Conservation (phyloP, 2,797 vertebrate species). For the Falco peregrinus region DNA sequence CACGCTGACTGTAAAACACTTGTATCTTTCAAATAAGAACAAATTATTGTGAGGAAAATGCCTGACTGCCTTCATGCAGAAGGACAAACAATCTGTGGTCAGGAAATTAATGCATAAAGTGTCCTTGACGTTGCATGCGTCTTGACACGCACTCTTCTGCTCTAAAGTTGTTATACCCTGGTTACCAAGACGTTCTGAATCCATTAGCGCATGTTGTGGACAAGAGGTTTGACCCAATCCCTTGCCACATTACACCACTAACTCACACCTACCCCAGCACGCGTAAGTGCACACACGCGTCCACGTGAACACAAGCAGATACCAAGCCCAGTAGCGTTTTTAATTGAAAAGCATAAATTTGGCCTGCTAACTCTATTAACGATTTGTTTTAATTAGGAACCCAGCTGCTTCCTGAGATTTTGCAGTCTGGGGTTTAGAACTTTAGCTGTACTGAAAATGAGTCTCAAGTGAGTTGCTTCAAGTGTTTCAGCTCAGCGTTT, state of each 20-base stretch:
- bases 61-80: not conserved
- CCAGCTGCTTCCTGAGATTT: constrained; percentile 83
- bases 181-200: constrained; percentile 31
- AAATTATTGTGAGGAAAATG: not conserved
- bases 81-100: not conserved
- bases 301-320: not conserved
- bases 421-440: constrained; percentile 78
- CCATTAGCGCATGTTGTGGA: not conserved
- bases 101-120: not conserved
- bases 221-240: not conserved
- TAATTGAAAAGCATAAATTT: constrained; percentile 82
- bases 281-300: not conserved
- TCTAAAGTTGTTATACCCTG: not conserved
- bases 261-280: not conserved
- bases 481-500: constrained; percentile 76
- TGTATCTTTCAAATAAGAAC: constrained; percentile 6
- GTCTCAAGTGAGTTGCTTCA: constrained; percentile 75
- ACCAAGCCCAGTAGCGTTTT: constrained; percentile 34
- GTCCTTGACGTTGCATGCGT: constrained; percentile 6
- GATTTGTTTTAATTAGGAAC: constrained; percentile 83
- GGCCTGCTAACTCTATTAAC: constrained; percentile 82
- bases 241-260: not conserved
- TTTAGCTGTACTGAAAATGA: constrained; percentile 77
- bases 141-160: not conserved
- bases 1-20: not conserved